A percentile compares a stretch with the other conserved stretches of the same genome.
Conservation (phyloP, 2,113 vertebrate genomes). For the Zosterops lateralis region DNA sequence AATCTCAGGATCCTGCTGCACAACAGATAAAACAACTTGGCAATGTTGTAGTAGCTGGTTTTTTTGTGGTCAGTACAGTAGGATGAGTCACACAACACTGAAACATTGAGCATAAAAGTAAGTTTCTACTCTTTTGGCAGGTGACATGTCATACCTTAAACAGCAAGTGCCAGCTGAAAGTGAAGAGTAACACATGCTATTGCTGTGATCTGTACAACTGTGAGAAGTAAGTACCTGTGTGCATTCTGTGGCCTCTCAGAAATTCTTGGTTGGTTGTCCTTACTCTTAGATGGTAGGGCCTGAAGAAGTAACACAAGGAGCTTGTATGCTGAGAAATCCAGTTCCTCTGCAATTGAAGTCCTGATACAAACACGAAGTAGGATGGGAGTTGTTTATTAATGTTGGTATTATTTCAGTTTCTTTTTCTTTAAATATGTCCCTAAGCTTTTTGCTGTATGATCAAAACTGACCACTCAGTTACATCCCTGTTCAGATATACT, state of each 20-base stretch:
- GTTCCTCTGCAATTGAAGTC: neutral
- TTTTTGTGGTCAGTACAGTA: neutral
- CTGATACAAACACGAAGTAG: neutral
- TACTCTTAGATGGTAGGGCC: neutral
- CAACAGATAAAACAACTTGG: neutral
- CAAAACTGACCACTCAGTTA: neutral
- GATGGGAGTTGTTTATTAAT: neutral
- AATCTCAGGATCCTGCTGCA: neutral
- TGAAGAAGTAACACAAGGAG: neutral
- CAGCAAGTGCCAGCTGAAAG: conserved; percentile 79
- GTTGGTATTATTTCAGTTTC: neutral
- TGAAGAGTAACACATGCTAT: conserved; percentile 91
- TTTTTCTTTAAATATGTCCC: neutral
- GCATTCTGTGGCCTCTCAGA: neutral
- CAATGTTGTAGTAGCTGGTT: neutral
- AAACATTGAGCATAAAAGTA: neutral
- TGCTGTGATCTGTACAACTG: conserved; percentile 94
- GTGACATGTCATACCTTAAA: conserved; percentile 80
- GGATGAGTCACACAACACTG: neutral
- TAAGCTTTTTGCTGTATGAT: neutral
- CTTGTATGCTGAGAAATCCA: neutral
- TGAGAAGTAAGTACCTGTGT: conserved; percentile 77
- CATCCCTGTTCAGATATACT: neutral
- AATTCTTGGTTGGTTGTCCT: neutral
- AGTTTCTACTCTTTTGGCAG: conserved; percentile 65